phyloP scores from a whole-genome alignment of 2,888 invertebrate species.

The Monopis laevigella region DNA sequence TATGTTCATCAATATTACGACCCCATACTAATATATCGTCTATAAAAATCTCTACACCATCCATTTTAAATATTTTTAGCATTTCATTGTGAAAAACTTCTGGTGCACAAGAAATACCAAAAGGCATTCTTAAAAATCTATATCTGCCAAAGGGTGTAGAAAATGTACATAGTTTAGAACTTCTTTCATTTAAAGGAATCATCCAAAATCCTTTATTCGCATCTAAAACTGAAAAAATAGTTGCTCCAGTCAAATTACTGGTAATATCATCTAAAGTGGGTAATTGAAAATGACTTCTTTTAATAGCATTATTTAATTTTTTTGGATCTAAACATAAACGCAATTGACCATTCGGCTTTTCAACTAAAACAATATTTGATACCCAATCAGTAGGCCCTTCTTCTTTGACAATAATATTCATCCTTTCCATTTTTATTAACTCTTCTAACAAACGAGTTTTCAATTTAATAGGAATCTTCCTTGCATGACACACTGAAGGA shows the following conservation, averaged over 20 bases:
- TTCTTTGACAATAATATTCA: constrained; percentile 12
- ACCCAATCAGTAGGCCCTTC: constrained; percentile 16
- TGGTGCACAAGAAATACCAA: constrained; percentile 7
- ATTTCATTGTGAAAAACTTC: constrained; percentile 18
- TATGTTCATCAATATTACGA: constrained; percentile 13
- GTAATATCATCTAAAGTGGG: constrained; percentile 17
- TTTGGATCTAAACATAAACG: constrained; percentile 16
- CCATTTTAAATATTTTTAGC: constrained; percentile 16
- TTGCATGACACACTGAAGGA: too few species aligned
- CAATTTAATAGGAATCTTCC: background rate
- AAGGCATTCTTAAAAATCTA: constrained; percentile 10
- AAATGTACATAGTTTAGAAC: constrained; percentile 11
- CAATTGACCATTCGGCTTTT: constrained; percentile 13
- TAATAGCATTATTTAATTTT: constrained; percentile 15
- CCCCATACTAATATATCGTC: constrained; percentile 15
- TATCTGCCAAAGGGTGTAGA: constrained; percentile 9
- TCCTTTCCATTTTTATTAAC: constrained; percentile 1
- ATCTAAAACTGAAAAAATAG: constrained; percentile 15
- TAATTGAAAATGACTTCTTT: constrained; percentile 16
- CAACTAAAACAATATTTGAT: constrained; percentile 14
- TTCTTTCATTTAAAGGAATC: constrained; percentile 6
- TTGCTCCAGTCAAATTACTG: constrained; percentile 14
- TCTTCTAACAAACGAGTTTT: background rate
- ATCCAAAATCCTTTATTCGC: constrained; percentile 15
- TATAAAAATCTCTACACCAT: constrained; percentile 13